These are phyloP conservation scores for Drosophila recens DNA, from an alignment of 2,888 invertebrate species.

Conservation along the genomic window DNA sequence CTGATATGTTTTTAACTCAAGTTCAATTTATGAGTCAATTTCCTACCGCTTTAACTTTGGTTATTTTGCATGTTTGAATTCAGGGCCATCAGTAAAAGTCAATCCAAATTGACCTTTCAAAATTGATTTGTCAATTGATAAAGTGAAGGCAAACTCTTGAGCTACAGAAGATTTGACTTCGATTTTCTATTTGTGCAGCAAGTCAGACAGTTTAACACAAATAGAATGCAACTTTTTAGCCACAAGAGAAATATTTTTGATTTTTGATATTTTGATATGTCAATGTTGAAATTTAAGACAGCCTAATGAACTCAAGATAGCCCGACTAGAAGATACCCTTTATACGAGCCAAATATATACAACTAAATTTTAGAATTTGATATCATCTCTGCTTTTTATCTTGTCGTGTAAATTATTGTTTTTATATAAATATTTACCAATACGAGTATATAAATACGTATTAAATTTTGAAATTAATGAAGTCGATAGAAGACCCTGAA, in stretches of 20 bases:
- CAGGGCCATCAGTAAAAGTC: conserved; percentile 22
- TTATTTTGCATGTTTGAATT: background rate
- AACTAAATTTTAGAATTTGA: no score
- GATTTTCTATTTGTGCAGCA: conserved; percentile 16
- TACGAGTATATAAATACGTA: no score
- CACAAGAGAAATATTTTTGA: background rate
- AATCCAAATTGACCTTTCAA: conserved; percentile 26
- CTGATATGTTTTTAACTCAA: background rate
- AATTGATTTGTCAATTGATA: conserved; percentile 29
- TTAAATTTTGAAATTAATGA: no score
- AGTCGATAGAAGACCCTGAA: no score
- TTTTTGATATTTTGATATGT: background rate
- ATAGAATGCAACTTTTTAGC: conserved; percentile 14
- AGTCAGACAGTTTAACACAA: conserved; percentile 10
- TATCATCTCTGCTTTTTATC: no score
- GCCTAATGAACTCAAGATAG: no score
- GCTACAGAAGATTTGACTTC: background rate
- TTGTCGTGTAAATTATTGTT: no score
- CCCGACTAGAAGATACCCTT: background rate
- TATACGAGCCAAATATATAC: background rate
- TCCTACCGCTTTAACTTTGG: background rate
- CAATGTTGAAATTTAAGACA: background rate
- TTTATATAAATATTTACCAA: no score
- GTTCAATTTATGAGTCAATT: background rate
- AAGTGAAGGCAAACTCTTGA: background rate